Percentiles rank a stretch among this genome's conserved stretches.
phyloP scores from a whole-genome alignment of 2,113 vertebrate genomes.

The Rattus norvegicus region GRCr8 NC_086021.1:140400001-140400500 shows the following conservation, averaged over 20 bases:
- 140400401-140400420: background rate
- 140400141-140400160: background rate
- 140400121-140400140: background rate
- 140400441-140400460: too few species aligned
- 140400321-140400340: too few species aligned
- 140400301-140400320: background rate
- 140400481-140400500: background rate
- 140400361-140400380: background rate
- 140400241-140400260: background rate
- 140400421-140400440: background rate
- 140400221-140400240: background rate
- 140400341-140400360: background rate
- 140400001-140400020: too few species aligned
- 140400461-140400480: background rate
- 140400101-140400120: background rate
- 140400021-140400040: background rate
- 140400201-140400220: background rate
- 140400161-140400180: background rate
- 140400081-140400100: background rate
- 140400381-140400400: background rate
- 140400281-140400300: background rate
- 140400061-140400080: background rate
- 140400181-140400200: background rate
- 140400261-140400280: slow-evolving; percentile 41
- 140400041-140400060: too few species aligned